phyloP scores from a whole-genome alignment of 2,797 vertebrate species.

The Ptychobarbus kaznakovi region DNA sequence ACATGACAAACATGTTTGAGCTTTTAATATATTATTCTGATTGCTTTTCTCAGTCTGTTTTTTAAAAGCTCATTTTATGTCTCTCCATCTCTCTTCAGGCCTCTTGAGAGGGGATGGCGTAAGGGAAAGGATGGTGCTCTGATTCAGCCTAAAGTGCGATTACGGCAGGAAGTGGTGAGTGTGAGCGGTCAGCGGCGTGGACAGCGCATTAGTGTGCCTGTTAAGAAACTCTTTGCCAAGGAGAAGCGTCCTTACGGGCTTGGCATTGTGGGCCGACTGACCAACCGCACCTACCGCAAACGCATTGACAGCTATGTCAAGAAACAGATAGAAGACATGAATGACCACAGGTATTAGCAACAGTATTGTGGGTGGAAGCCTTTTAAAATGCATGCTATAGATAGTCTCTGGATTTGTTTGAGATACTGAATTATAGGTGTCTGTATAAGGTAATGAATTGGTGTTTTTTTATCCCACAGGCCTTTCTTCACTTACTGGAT shows the following conservation, averaged over 20 bases:
- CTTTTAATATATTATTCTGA: not conserved
- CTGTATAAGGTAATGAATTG: slow-evolving; percentile 6
- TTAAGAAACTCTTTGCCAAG: slow-evolving; percentile 91
- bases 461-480: slow-evolving; percentile 70
- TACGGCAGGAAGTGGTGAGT: slow-evolving; percentile 93
- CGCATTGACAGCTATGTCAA: slow-evolving; percentile 95
- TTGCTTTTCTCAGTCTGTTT: not conserved
- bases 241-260: slow-evolving; percentile 96
- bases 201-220: slow-evolving; percentile 88
- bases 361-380: not conserved
- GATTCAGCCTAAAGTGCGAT: slow-evolving; percentile 86
- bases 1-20: not conserved
- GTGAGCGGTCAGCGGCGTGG: slow-evolving; percentile 83
- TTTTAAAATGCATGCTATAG: not conserved
- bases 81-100: slow-evolving; percentile 73
- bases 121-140: slow-evolving; percentile 83
- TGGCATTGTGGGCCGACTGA: slow-evolving; percentile 95
- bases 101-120: slow-evolving; percentile 94
- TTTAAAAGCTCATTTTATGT: not conserved
- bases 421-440: not conserved
- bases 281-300: slow-evolving; percentile 95
- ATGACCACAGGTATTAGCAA: slow-evolving; percentile 89
- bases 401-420: not conserved
- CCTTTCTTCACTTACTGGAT: slow-evolving; percentile 99
- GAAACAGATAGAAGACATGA: slow-evolving; percentile 97